Evolutionary conservation across 1,140 invertebrate genomes (phyloP), one percentile per base, ranked within the genome.

Genomic region (Zaprionus kolodkinae): DNA sequence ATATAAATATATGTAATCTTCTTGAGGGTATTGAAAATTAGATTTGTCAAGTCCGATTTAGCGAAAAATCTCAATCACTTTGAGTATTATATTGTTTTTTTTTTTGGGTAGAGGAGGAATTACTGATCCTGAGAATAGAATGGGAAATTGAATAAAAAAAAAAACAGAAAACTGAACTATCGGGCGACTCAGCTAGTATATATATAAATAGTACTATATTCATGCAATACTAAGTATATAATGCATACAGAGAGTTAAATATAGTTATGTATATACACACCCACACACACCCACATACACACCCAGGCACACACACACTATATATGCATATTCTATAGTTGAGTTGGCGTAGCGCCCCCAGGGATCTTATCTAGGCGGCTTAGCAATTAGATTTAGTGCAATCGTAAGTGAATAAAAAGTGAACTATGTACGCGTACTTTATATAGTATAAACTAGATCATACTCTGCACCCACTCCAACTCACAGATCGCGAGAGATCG

Each of bases 381-480:
- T 69, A 62, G 65, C 50, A 60, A 67, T 56, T 62, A 72, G 56
- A 27, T 59, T 15, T 54, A 61, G 56, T 55, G 35, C 57, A 30
- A 6, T 38, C 45, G 15, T 60, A 52, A 50, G 40, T n/a, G n/a
- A 59, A 25, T 38, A n/a, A 52, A n/a, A 52, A 48, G 52, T n/a
- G 7, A 59, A n/a, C 56, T 40, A 57, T 36, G 55, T 59, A 59
- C 56, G 27, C 25, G 56, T 59, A 59, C 30, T 35, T 48, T 40
- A 57, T 25, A 36, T 33, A 45, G n/a, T 15, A 33, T 35, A 21
- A 33, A 30, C 21, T 33, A 27, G 27, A 13, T 27, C 52, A n/a
- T 27, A 55, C 52, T 25, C 27, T 30, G 12, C 15, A 43, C 17
- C 15, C 30, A 54, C 15, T 27, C 60, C 56, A 50, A 36, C 45